phyloP scores from a whole-genome alignment of 2,888 invertebrate genomes.

The Agapostemon virescens region DNA sequence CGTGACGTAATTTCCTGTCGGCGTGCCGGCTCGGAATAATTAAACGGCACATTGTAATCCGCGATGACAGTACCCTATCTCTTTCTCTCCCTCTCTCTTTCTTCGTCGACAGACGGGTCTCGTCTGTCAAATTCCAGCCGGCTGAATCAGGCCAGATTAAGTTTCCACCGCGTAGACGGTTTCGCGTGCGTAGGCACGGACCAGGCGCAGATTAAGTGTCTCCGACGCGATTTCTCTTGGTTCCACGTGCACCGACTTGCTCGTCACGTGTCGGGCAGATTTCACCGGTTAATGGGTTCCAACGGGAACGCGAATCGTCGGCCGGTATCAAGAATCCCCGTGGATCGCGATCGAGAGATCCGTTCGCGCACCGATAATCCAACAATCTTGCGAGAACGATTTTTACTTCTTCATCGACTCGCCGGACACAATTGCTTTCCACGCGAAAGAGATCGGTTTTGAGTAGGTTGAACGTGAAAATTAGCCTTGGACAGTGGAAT shows the following conservation, averaged over 20 bases:
- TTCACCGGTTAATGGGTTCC: background rate
- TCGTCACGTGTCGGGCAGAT: constrained; percentile 1
- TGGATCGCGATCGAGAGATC: background rate
- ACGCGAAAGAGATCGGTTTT: no score
- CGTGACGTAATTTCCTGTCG: constrained; percentile 45
- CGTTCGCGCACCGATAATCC: background rate
- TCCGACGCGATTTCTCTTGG: constrained; percentile 43
- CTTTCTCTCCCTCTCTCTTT: background rate
- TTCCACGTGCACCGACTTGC: background rate
- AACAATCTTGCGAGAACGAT: no score
- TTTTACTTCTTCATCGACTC: no score
- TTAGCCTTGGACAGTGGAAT: no score
- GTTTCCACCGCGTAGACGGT: constrained; percentile 56
- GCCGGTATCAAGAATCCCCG: background rate
- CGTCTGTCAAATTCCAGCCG: constrained; percentile 58
- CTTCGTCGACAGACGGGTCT: constrained; percentile 32
- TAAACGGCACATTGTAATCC: constrained; percentile 56
- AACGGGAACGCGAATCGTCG: background rate
- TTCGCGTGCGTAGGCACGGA: constrained; percentile 60
- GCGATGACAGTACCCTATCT: constrained; percentile 38
- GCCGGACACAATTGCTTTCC: no score
- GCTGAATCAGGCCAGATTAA: constrained; percentile 61
- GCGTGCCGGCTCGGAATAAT: constrained; percentile 45
- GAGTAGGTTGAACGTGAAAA: no score
- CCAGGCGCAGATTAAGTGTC: constrained; percentile 55